These are phyloP conservation scores for Pristionchus maxplancki DNA, from an alignment of 2,888 invertebrate genomes.

Conservation along the genomic window DNA sequence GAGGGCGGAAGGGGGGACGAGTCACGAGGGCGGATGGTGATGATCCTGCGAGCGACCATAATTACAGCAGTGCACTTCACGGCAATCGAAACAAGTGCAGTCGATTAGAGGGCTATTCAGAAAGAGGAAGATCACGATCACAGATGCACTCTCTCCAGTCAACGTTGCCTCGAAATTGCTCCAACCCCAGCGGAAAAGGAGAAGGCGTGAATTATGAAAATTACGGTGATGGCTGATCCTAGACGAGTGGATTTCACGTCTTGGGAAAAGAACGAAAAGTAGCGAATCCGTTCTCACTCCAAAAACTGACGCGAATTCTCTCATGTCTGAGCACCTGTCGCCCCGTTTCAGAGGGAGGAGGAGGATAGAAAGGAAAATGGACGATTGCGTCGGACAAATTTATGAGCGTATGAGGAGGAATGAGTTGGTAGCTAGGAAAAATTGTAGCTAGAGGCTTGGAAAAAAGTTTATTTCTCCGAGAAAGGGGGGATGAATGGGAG, in stretches of 20 bases:
- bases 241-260: neutral
- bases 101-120: neutral
- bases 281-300: neutral
- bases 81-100: neutral
- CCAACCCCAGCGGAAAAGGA: neutral
- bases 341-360: neutral
- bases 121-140: neutral
- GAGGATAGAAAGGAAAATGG: neutral
- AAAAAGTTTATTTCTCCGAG: neutral
- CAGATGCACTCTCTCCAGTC: neutral
- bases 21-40: neutral
- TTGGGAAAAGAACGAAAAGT: neutral
- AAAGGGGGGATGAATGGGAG: neutral
- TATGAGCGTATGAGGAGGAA: neutral
- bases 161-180: neutral
- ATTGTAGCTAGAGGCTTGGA: neutral
- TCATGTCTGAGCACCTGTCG: neutral
- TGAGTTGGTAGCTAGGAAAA: neutral
- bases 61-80: neutral
- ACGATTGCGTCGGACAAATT: neutral
- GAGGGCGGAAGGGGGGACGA: neutral
- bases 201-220: neutral
- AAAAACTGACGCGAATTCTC: constrained; percentile 4
- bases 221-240: neutral
- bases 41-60: neutral